Percentiles rank a stretch among this genome's conserved stretches.
Evolutionary conservation across 2,113 vertebrate species (phyloP).

Genomic region (Scatophagus argus): DNA sequence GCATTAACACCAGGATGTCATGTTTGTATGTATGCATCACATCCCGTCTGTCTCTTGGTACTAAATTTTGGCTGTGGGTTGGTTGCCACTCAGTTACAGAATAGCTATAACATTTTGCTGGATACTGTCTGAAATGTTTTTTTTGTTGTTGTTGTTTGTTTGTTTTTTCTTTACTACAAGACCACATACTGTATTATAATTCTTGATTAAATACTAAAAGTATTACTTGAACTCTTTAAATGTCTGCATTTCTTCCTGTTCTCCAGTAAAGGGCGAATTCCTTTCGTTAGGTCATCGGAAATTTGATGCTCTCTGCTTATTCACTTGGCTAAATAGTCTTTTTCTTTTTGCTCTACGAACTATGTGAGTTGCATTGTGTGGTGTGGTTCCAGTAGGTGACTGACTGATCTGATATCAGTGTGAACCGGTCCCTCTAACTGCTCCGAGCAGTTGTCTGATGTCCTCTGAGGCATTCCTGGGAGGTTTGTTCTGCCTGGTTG

Average conservation of each 20-base stretch:
- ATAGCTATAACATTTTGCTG: no score
- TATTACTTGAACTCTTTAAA: not conserved
- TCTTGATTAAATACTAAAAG: not conserved
- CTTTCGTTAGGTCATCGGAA: not conserved
- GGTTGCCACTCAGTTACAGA: not conserved
- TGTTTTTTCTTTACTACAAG: not conserved
- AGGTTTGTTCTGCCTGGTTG: constrained; percentile 72
- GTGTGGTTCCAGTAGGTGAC: constrained; percentile 25
- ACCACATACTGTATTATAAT: not conserved
- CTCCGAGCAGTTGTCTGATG: constrained; percentile 26
- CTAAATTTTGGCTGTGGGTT: not conserved
- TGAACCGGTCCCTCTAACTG: constrained; percentile 31
- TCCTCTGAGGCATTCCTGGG: constrained; percentile 60
- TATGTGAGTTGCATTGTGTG: not conserved
- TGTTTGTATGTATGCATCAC: not conserved
- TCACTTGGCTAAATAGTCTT: not conserved
- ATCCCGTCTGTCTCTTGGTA: not conserved
- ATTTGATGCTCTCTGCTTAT: not conserved
- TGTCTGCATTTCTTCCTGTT: not conserved
- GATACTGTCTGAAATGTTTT: not conserved
- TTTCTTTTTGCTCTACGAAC: not conserved
- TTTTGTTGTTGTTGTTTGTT: no score
- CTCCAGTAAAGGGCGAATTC: not conserved
- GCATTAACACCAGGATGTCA: not conserved
- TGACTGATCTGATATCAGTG: constrained; percentile 44